Conservation (phyloP, 2,113 vertebrate species). For the Neopipo cinnamomea region DNA sequence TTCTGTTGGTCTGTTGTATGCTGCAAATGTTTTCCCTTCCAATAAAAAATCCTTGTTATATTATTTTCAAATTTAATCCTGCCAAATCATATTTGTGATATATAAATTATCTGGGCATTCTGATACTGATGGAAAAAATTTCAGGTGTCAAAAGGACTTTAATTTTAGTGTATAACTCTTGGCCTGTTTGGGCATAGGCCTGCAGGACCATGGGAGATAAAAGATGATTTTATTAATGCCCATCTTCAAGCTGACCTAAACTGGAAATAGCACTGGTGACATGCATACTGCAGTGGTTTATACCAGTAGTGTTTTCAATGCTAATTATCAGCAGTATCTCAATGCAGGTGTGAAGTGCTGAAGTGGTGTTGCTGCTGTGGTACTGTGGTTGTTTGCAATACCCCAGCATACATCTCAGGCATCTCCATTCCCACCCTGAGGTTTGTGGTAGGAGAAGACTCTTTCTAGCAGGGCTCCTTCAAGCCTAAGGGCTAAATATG, state of each 20-base stretch:
- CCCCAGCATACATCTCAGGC: background rate
- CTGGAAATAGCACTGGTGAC: background rate
- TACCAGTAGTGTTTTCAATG: background rate
- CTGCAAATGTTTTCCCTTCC: conserved; percentile 44
- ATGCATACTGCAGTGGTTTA: background rate
- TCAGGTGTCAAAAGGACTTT: background rate
- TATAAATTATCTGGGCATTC: conserved; percentile 5
- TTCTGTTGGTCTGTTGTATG: conserved; percentile 56
- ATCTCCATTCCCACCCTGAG: fast-evolving
- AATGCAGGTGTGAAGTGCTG: background rate
- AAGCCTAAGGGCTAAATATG: background rate
- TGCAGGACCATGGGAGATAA: background rate
- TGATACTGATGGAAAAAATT: conserved; percentile 7
- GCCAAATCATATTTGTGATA: conserved; percentile 38
- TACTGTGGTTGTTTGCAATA: background rate
- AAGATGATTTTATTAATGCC: background rate
- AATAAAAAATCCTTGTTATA: conserved; percentile 59
- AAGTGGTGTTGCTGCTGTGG: fast-evolving
- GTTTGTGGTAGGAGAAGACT: background rate
- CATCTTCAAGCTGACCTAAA: background rate
- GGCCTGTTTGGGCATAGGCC: background rate
- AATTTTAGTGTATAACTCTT: background rate
- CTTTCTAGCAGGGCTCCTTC: background rate
- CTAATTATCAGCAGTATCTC: background rate
- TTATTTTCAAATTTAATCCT: conserved; percentile 63